Conservation (phyloP, 2,113 vertebrate genomes). For the Eretmochelys imbricata region DNA sequence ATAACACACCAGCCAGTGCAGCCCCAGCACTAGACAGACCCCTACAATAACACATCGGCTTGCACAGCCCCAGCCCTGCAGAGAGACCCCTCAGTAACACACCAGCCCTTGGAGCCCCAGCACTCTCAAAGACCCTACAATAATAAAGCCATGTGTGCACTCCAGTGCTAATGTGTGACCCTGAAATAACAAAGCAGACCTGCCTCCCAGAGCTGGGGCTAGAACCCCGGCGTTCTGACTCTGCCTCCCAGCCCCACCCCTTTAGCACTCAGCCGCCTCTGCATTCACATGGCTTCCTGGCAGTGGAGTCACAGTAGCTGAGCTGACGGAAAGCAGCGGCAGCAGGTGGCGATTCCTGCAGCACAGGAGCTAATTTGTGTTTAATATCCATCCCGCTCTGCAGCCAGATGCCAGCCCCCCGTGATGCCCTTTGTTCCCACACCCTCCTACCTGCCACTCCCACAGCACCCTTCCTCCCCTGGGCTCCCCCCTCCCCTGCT, state of each 20-base stretch:
- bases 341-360: background rate
- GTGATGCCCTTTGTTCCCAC: background rate
- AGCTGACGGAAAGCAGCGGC: background rate
- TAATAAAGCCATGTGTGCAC: too few relatives aligned
- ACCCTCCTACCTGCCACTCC: background rate
- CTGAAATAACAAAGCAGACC: too few relatives aligned
- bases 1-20: background rate
- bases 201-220: background rate
- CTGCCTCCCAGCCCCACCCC: background rate
- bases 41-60: background rate
- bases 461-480: background rate
- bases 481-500: background rate
- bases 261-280: background rate
- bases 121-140: too few relatives aligned
- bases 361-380: background rate
- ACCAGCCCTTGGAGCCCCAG: background rate
- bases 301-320: background rate
- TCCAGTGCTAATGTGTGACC: too few relatives aligned
- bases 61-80: background rate
- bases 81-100: background rate
- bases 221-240: background rate
- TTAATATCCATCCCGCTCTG: background rate
- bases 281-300: background rate
- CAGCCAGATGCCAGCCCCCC: background rate
- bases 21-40: background rate